Conservation (phyloP, 2,113 vertebrate genomes). For the Carollia perspicillata region DNA sequence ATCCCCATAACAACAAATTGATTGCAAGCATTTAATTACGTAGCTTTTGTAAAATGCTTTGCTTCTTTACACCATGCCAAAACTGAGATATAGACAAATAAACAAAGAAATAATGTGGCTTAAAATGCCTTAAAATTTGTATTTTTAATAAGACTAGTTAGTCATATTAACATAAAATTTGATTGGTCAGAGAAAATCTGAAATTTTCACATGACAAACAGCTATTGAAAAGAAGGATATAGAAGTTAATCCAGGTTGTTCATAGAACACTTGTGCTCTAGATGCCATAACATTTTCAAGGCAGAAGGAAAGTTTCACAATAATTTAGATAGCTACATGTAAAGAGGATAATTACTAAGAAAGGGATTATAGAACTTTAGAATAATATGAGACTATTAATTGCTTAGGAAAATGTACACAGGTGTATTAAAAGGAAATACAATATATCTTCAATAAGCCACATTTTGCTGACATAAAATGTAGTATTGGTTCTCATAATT, state of each 20-base stretch:
- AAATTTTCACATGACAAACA: background rate
- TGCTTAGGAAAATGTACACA: background rate
- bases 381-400: background rate
- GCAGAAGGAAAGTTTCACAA: background rate
- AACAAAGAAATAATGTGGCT: background rate
- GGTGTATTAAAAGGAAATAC: background rate
- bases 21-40: background rate
- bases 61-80: background rate
- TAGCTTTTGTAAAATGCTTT: background rate
- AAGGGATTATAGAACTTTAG: background rate
- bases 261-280: background rate
- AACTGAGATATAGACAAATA: background rate
- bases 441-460: background rate
- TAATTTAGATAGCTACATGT: background rate
- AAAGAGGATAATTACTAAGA: background rate
- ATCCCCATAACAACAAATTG: background rate
- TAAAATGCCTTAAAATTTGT: background rate
- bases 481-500: background rate
- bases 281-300: background rate
- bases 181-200: background rate
- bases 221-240: background rate
- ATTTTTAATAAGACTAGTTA: background rate
- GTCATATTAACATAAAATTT: background rate
- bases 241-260: background rate
- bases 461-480: background rate